Evolutionary conservation across 2,797 vertebrate species (phyloP), one percentile per base, ranked within the genome.

Genomic region (Halcyon badia): DNA sequence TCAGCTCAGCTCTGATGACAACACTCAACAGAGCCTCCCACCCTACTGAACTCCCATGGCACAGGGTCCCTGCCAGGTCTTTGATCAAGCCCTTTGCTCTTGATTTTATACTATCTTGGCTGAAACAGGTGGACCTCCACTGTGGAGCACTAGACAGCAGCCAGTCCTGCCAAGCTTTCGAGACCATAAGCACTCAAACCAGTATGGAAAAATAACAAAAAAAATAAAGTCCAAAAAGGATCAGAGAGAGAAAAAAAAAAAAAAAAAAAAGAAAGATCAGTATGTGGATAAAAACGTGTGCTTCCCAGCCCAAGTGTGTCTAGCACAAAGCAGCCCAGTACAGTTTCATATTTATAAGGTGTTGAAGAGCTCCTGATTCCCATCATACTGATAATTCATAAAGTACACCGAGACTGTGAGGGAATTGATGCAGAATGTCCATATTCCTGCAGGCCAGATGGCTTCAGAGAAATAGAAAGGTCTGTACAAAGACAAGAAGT

Each of bases 391-490:
- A 48, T 64, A 56, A 81, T 83, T 66, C 60, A 64, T 88, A 51
- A 89, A 92, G 80, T 1, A 57, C 30, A 49, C 16, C 2, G 0
- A 11, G 60, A 14, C 56, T 57, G 24, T 39, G 1, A 51, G 39
- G 39, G 73, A 72, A 58, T 56, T 30, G 51, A 66, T 39, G 37
- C 24, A 80, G 31, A 5, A 7, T 19, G 49, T 58, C 87, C 61
- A 1, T 84, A 6, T 48, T 87, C 65, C 93, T 92, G 93, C 83
- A 56, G 87, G 52, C 69, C 91, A 89, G 91, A 92, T 89, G 73
- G 65, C 62, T 90, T 57, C 83, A 12, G 5, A 71, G 57, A 39
- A 78, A 66, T 19, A 52, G 70, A 82, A 84, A 68, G 30, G 35
- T 25, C 39, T 58, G n/a, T 11, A n/a, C 48, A 49, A 86, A 91